Percentiles rank a stretch among this genome's conserved stretches.
Evolutionary conservation across 2,888 invertebrate genomes (phyloP).

Genomic region (Orthosia gothica): DNA sequence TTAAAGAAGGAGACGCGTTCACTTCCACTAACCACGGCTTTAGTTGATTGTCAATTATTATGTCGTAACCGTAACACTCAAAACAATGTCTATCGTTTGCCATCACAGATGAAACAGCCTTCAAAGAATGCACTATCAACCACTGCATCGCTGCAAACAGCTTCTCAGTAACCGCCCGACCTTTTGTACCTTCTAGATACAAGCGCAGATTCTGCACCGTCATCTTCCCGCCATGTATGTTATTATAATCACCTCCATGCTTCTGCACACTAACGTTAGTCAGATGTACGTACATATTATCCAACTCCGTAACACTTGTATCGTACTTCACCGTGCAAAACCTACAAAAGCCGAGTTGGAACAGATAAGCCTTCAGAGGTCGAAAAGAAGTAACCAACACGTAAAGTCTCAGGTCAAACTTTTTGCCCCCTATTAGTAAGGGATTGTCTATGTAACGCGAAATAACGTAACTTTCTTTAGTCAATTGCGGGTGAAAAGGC

Average conservation of each 20-base stretch:
- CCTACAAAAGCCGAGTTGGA: slow-evolving; percentile 98
- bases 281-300: slow-evolving; percentile 98
- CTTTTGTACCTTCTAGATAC: too few species aligned
- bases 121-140: slow-evolving; percentile 72
- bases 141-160: too few species aligned
- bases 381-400: slow-evolving; percentile 98
- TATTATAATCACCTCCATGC: too few species aligned
- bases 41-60: too few species aligned
- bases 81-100: too few species aligned
- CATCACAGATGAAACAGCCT: too few species aligned
- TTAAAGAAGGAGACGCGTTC: slow-evolving; percentile 98
- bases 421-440: slow-evolving; percentile 96
- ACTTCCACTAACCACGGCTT: too few species aligned
- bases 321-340: slow-evolving; percentile 99
- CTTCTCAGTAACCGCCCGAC: too few species aligned
- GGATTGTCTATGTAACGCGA: slow-evolving; percentile 99
- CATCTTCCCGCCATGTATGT: too few species aligned
- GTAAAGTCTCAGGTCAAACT: slow-evolving; percentile 98
- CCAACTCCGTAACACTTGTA: slow-evolving; percentile 96
- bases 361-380: slow-evolving; percentile 98
- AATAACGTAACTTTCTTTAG: slow-evolving; percentile 98
- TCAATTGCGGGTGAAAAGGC: slow-evolving; percentile 95
- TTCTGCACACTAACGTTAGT: too few species aligned
- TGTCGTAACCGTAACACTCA: too few species aligned
- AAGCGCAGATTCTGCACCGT: too few species aligned